A percentile compares a stretch with the other conserved stretches of the same genome.
phyloP scores from a whole-genome alignment of 2,797 vertebrate genomes.

The Garrulus glandarius region DNA sequence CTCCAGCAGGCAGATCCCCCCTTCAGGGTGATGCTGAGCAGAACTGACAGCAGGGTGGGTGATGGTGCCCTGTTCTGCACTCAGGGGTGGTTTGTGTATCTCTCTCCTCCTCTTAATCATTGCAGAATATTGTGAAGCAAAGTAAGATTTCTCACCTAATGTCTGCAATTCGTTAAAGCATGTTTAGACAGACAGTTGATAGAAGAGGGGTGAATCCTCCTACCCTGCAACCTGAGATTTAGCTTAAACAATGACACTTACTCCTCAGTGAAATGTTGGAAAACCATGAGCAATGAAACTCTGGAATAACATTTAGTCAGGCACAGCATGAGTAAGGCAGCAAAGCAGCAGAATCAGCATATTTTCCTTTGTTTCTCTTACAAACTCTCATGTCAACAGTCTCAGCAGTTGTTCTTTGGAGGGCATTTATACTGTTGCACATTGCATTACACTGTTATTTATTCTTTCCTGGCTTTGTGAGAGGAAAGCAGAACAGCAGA shows the following conservation, averaged over 20 bases:
- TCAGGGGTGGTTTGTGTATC: background rate
- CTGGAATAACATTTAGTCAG: constrained; percentile 50
- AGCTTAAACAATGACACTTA: background rate
- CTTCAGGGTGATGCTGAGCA: background rate
- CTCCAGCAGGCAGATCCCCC: background rate
- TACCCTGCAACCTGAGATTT: background rate
- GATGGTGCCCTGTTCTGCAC: background rate
- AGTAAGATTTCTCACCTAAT: background rate
- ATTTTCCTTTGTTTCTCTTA: constrained; percentile 49
- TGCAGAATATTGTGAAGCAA: background rate
- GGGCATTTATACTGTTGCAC: constrained; percentile 36
- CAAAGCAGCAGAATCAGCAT: constrained; percentile 50
- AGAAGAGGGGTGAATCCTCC: background rate
- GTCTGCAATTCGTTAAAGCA: background rate
- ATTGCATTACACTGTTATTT: constrained; percentile 34
- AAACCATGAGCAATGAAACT: background rate
- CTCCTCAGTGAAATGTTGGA: background rate
- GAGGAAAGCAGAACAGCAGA: constrained; percentile 30
- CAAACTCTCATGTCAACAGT: constrained; percentile 41
- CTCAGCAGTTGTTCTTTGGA: constrained; percentile 57
- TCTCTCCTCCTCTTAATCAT: background rate
- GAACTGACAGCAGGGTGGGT: background rate
- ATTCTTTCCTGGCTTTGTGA: constrained; percentile 29
- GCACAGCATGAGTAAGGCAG: background rate
- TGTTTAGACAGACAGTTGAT: background rate